phyloP scores from a whole-genome alignment of 2,888 invertebrate genomes.

The Euspilapteryx auroguttella region DNA sequence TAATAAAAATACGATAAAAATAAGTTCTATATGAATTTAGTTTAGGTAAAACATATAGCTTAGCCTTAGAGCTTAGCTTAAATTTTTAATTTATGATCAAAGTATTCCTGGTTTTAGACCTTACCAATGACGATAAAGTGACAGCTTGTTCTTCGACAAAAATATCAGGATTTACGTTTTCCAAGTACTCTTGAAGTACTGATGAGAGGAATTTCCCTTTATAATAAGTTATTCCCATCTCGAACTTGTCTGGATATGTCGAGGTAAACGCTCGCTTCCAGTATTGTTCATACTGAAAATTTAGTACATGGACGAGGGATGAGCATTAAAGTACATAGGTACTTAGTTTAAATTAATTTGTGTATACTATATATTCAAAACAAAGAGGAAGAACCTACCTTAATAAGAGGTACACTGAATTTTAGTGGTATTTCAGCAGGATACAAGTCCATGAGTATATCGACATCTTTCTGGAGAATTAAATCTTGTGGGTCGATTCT shows the following conservation, averaged over 20 bases:
- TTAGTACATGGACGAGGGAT: background rate
- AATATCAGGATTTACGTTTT: constrained; percentile 37
- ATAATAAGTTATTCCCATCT: constrained; percentile 59
- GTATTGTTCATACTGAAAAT: constrained; percentile 61
- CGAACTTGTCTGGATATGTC: constrained; percentile 30
- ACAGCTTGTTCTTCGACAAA: constrained; percentile 40
- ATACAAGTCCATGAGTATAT: constrained; percentile 62
- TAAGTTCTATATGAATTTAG: too few species aligned
- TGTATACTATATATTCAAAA: too few species aligned
- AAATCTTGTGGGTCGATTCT: constrained; percentile 52
- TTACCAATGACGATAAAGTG: constrained; percentile 28
- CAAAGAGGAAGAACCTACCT: too few species aligned
- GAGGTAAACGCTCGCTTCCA: constrained; percentile 60
- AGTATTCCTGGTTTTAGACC: too few species aligned
- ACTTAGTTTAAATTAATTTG: too few species aligned
- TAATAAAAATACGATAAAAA: constrained; percentile 10
- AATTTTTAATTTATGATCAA: too few species aligned
- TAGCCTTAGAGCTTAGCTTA: too few species aligned
- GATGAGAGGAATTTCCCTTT: constrained; percentile 56
- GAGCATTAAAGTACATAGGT: background rate
- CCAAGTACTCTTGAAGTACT: constrained; percentile 43
- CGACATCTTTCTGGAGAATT: constrained; percentile 59
- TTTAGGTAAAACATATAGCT: too few species aligned
- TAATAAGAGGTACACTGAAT: constrained; percentile 52
- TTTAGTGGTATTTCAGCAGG: constrained; percentile 62